These are phyloP conservation scores for Thaumetopoea pityocampa DNA, from an alignment of 1,140 invertebrate genomes.

Conservation along the genomic window DNA sequence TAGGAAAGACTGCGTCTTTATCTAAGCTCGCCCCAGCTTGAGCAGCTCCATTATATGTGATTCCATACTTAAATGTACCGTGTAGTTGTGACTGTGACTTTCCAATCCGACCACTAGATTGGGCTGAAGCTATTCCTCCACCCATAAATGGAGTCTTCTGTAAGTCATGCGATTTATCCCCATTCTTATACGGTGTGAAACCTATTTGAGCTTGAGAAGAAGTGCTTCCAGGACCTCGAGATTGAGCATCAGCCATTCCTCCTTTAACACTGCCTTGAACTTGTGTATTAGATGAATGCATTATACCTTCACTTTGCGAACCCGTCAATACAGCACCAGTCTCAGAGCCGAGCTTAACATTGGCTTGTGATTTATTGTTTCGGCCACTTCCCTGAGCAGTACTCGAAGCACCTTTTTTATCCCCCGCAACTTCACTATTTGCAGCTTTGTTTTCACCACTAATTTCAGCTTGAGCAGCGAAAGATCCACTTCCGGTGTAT, in stretches of 20 bases:
- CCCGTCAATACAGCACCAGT: slow-evolving; percentile 83
- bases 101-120: slow-evolving; percentile 83
- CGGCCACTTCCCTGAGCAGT: slow-evolving; percentile 84
- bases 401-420: slow-evolving; percentile 83
- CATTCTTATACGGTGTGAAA: slow-evolving; percentile 83
- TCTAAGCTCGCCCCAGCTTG: slow-evolving; percentile 86
- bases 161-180: slow-evolving; percentile 67
- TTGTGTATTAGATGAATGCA: slow-evolving; percentile 86
- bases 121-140: slow-evolving; percentile 85
- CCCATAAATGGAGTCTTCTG: slow-evolving; percentile 79
- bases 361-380: slow-evolving; percentile 85
- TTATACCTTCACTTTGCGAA: slow-evolving; percentile 84
- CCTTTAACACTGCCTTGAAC: slow-evolving; percentile 86
- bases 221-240: slow-evolving; percentile 87
- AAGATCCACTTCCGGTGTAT: slow-evolving; percentile 84
- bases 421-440: slow-evolving; percentile 83
- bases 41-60: slow-evolving; percentile 87
- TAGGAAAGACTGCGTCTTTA: slow-evolving; percentile 62
- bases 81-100: slow-evolving; percentile 88
- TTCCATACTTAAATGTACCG: slow-evolving; percentile 86
- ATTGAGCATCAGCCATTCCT: slow-evolving; percentile 89
- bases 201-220: slow-evolving; percentile 91
- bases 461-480: slow-evolving; percentile 88
- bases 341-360: slow-evolving; percentile 83
- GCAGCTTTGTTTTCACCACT: slow-evolving; percentile 84